Evolutionary conservation across 2,797 vertebrate species (phyloP).

Genomic region (Premnoplex brunnescens): DNA sequence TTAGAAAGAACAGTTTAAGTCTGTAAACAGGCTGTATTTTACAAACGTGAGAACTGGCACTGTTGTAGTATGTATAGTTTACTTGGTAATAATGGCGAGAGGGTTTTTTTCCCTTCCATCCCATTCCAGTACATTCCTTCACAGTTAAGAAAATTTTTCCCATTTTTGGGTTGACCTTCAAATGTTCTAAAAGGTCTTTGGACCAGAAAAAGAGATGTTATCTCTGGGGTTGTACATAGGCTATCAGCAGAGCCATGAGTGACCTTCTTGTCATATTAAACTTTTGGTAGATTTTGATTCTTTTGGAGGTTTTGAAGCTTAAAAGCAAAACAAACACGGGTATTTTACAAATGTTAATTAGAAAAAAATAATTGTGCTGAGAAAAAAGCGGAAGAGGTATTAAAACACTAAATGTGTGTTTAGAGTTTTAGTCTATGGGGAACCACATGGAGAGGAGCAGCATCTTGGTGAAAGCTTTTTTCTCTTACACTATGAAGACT

Average conservation of each 20-base stretch:
- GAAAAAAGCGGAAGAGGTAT: not conserved
- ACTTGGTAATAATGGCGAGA: not conserved
- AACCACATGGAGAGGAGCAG: not conserved
- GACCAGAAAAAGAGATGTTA: not conserved
- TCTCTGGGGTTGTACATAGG: not conserved
- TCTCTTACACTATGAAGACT: not conserved
- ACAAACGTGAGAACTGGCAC: not conserved
- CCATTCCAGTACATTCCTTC: not conserved
- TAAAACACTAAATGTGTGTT: not conserved
- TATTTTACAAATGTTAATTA: not conserved
- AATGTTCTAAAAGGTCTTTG: not conserved
- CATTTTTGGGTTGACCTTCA: not conserved
- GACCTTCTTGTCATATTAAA: not conserved
- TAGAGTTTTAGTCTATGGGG: not conserved
- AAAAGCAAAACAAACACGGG: not conserved
- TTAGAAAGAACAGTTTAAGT: not conserved
- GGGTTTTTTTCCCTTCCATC: not conserved
- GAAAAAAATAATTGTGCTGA: not conserved
- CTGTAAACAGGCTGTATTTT: not conserved
- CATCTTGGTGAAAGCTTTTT: not conserved
- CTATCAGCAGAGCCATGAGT: not conserved
- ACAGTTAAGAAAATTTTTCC: not conserved
- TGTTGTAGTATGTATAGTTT: not conserved
- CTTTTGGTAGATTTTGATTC: not conserved
- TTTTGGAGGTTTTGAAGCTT: not conserved